These are phyloP conservation scores for Quiscalus mexicanus DNA, from an alignment of 2,113 vertebrate genomes.

Conservation along the genomic window DNA sequence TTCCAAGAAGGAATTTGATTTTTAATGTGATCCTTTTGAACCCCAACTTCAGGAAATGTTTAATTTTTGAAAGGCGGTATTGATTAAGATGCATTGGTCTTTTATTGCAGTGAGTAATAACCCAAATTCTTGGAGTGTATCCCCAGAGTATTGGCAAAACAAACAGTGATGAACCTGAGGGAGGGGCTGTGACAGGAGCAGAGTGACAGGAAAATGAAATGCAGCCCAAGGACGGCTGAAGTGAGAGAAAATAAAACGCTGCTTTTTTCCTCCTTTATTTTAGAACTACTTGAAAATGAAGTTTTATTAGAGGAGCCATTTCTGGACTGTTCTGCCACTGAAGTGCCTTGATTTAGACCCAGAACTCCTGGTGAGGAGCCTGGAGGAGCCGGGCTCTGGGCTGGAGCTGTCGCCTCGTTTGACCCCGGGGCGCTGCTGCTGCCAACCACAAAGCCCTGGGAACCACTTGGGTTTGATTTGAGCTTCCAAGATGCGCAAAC, in stretches of 20 bases:
- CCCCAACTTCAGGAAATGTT: background rate
- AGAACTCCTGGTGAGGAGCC: rapidly evolving
- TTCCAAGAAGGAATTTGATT: background rate
- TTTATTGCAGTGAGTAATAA: background rate
- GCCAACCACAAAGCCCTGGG: background rate
- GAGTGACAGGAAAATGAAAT: background rate
- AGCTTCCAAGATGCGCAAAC: background rate
- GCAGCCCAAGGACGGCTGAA: background rate
- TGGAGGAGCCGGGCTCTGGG: background rate
- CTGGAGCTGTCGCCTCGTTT: background rate
- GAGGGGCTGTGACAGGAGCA: background rate
- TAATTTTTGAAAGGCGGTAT: background rate
- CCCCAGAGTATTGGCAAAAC: background rate
- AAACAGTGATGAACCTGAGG: background rate
- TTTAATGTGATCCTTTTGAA: background rate
- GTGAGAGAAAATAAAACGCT: background rate
- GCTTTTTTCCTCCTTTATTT: background rate
- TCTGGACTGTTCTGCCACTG: background rate
- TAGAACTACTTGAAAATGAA: background rate
- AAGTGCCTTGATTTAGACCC: background rate
- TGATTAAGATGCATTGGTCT: background rate
- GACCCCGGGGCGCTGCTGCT: background rate
- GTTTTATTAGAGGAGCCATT: background rate
- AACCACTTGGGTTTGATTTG: conserved; percentile 22
- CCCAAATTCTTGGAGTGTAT: background rate